Conservation (phyloP, 1,140 invertebrate species). For the Camponotus floridanus region DNA sequence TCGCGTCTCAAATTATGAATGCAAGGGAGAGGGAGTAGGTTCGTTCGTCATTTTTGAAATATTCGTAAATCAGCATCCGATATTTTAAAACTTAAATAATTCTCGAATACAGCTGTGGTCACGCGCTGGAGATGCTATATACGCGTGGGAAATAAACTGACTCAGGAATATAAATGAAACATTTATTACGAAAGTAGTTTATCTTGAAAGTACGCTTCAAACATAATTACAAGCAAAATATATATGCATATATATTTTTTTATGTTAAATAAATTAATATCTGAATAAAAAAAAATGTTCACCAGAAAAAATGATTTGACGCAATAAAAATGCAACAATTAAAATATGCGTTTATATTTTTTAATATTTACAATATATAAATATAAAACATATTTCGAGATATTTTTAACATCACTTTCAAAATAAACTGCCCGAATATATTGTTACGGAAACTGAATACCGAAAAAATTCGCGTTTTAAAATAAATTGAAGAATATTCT, state of each 20-base stretch:
- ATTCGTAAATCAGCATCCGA: not conserved
- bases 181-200: conserved; percentile 27
- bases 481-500: conserved; percentile 16
- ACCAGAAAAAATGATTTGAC: not conserved
- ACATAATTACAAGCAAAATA: not conserved
- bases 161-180: conserved; percentile 13
- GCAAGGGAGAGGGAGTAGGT: not conserved
- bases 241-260: not conserved
- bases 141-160: conserved; percentile 50
- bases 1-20: not conserved
- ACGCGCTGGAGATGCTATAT: conserved; percentile 7
- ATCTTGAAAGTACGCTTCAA: not conserved
- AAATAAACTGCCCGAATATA: not conserved
- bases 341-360: not conserved
- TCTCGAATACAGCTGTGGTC: conserved; percentile 56
- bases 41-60: not conserved
- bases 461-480: not conserved
- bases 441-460: not conserved
- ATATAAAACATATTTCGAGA: not conserved
- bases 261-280: not conserved
- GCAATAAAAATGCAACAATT: not conserved
- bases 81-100: not conserved
- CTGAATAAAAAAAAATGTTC: not conserved
- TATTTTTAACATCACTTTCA: conserved; percentile 1
- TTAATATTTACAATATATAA: not conserved